These are phyloP conservation scores for Platorchestia sp. DNA, from an alignment of 1,140 invertebrate genomes.

Conservation along the genomic window DNA sequence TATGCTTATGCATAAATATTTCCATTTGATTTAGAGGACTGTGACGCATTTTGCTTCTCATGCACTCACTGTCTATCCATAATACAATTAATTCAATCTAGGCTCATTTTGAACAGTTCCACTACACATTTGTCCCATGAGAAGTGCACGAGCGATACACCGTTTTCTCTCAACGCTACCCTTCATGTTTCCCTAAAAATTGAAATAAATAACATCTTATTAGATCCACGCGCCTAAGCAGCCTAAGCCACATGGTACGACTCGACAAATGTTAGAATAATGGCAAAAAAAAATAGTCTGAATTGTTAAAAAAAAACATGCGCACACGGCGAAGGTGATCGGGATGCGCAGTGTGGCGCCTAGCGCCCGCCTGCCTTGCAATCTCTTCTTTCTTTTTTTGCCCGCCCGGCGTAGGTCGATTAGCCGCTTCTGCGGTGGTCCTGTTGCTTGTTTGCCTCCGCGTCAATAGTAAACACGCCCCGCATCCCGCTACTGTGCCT, in stretches of 20 bases:
- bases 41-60: background rate
- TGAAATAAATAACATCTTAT: background rate
- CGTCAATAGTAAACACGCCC: background rate
- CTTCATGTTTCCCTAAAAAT: background rate
- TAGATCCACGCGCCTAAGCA: background rate
- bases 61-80: background rate
- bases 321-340: conserved; percentile 30
- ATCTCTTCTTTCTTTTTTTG: background rate
- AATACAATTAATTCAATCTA: background rate
- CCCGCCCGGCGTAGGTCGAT: conserved; percentile 22
- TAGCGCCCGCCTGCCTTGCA: background rate
- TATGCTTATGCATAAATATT: background rate
- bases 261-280: background rate
- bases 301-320: background rate
- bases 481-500: background rate
- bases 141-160: background rate
- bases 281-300: background rate
- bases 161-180: background rate
- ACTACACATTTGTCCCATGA: background rate
- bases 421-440: conserved; percentile 27
- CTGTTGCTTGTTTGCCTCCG: conserved; percentile 34
- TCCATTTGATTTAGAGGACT: background rate
- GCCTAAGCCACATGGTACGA: no score
- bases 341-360: background rate
- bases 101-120: background rate